phyloP scores from a whole-genome alignment of 2,797 vertebrate species.

The Tragelaphus oryx region DNA sequence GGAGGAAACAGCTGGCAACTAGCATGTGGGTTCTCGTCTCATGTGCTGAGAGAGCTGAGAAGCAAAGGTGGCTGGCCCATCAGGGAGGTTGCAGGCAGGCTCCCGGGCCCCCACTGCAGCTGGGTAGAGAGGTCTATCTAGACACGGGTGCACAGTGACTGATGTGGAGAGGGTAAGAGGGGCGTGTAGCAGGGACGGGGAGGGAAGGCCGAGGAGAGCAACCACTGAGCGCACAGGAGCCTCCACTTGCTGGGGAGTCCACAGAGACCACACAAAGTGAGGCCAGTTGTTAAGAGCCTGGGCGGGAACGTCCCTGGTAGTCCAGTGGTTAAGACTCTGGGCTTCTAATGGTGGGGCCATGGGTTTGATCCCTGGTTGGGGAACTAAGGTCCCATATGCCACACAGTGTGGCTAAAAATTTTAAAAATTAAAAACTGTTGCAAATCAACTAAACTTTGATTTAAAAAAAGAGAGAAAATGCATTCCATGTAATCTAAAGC shows the following conservation, averaged over 20 bases:
- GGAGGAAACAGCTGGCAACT: neutral
- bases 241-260: accelerated
- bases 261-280: neutral
- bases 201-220: neutral
- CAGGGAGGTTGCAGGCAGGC: neutral
- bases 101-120: neutral
- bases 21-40: neutral
- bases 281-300: neutral
- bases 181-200: accelerated
- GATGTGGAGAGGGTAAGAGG: neutral
- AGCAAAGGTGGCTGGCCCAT: neutral
- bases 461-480: neutral
- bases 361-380: neutral
- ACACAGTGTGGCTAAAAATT: neutral
- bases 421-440: neutral
- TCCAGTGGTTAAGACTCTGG: neutral
- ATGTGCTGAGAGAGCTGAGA: neutral
- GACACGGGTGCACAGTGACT: neutral
- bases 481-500: neutral
- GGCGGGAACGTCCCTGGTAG: neutral
- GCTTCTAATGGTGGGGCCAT: neutral
- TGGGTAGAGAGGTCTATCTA: neutral
- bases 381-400: neutral
- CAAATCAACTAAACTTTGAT: neutral
- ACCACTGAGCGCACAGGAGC: neutral